Evolutionary conservation across 2,888 invertebrate genomes (phyloP), one percentile per base, ranked within the genome.

Genomic region (Leptinotarsa rubiginosa): DNA sequence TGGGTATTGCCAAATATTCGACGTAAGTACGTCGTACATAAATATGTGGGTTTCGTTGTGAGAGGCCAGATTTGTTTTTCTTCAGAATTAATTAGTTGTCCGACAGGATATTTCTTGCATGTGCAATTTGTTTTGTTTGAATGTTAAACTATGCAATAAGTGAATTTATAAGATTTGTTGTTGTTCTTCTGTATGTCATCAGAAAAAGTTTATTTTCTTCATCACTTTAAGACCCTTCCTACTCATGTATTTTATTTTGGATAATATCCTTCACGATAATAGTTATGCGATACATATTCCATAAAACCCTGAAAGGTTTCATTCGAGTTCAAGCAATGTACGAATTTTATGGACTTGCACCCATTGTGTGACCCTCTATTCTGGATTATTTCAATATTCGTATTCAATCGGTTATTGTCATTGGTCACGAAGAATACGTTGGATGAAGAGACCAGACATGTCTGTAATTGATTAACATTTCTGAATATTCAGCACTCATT

Each of bases 261-360:
- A 16, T 16, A n/a, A 3, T 41, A 62, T 62, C 31, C 62, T 62
- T 62, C 25, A 56, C 22, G 12, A 62, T 15, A n/a, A n/a, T 31
- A 31, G 62, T 62, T 62, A 41, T 31, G n/a, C 62, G 31, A 62
- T n/a, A n/a, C 10, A 62, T 31, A 31, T 62, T 62, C 41, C 62
- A 62, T 62, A 41, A 62, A 62, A 62, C 16, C 4, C 16, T n/a
- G n/a, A 62, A 62, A 62, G 62, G 41, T 56, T 56, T 56, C 56
- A 56, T 56, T 56, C 41, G 56, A 56, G 20, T 25, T 22, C 20
- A 25, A 56, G 18, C 56, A 20, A 4, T 22, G 15, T 22, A 22
- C 56, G 3, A 41, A 41, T 41, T 31, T 31, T 5, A 31, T 31
- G 7, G 7, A 31, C 31, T 31, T 5, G 7, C 7, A 31, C 31